Evolutionary conservation across 2,797 vertebrate genomes (phyloP).

Genomic region (Arrhamphus sclerolepis): DNA sequence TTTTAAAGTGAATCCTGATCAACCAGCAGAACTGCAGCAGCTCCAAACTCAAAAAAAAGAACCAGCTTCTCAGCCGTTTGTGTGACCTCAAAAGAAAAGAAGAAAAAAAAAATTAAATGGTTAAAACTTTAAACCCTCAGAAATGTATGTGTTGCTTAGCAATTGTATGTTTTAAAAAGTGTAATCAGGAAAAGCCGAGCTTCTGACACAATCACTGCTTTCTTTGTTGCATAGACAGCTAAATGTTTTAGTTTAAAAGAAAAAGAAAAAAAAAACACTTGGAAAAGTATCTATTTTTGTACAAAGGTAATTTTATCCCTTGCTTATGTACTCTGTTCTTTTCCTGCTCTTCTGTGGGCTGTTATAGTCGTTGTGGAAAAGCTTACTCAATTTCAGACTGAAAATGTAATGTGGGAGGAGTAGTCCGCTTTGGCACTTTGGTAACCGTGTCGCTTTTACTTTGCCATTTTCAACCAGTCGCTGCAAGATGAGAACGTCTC

Average conservation of each 20-base stretch:
- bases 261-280: conserved; percentile 67
- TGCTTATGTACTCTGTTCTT: conserved; percentile 80
- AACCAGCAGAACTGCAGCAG: conserved; percentile 75
- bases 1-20: conserved; percentile 45
- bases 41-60: conserved; percentile 58
- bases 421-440: conserved; percentile 54
- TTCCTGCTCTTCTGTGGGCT: conserved; percentile 79
- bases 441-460: conserved; percentile 71
- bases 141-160: conserved; percentile 75
- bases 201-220: conserved; percentile 82
- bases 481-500: conserved; percentile 66
- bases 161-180: conserved; percentile 60
- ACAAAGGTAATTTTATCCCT: conserved; percentile 98
- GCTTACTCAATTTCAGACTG: conserved; percentile 65
- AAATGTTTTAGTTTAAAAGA: conserved; percentile 71
- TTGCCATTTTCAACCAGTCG: conserved; percentile 67
- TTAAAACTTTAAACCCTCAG: conserved; percentile 57
- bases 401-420: conserved; percentile 38
- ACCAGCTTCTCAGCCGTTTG: conserved; percentile 67
- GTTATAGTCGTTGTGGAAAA: conserved; percentile 77
- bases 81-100: conserved; percentile 57
- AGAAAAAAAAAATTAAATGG: conserved; percentile 15
- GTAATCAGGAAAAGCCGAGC: conserved; percentile 74
- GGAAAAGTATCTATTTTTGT: conserved; percentile 99
- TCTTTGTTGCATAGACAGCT: conserved; percentile 72